A percentile compares a stretch with the other conserved stretches of the same genome.
Conservation (phyloP, 2,888 invertebrate species). For the Alloscopus bannaensis region DNA sequence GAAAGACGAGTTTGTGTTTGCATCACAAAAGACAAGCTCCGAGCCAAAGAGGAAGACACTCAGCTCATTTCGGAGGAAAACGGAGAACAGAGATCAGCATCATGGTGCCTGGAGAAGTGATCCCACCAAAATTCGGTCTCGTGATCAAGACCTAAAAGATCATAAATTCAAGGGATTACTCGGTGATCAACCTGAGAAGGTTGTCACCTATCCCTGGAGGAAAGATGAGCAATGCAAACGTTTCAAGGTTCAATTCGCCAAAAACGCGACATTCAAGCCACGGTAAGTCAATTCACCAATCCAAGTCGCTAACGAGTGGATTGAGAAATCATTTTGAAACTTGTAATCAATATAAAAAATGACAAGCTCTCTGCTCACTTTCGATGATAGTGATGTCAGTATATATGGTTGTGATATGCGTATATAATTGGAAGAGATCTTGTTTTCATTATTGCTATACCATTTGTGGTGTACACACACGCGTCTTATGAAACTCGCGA, state of each 20-base stretch:
- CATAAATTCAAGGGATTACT: conserved; percentile 23
- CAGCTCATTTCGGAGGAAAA: conserved; percentile 22
- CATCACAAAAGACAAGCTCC: conserved; percentile 28
- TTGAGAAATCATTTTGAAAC: no score
- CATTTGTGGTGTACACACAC: no score
- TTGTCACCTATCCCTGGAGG: conserved; percentile 71
- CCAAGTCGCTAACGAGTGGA: no score
- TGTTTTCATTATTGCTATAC: no score
- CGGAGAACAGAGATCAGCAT: conserved; percentile 29
- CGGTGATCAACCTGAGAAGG: conserved; percentile 44
- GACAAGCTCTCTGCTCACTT: no score
- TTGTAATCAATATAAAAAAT: no score
- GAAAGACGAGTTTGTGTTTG: conserved; percentile 32
- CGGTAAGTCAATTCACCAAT: no score
- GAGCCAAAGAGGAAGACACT: conserved; percentile 38
- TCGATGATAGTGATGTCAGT: no score
- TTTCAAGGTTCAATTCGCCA: conserved; percentile 73
- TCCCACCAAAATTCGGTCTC: conserved; percentile 72
- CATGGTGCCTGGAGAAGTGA: conserved; percentile 71
- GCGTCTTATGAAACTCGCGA: conserved; percentile 9
- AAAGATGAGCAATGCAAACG: conserved; percentile 72
- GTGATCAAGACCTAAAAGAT: conserved; percentile 69
- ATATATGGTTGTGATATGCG: no score
- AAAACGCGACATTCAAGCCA: conserved; percentile 72
- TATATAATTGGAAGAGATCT: no score